Base-by-base conservation (phyloP, 2,113 vertebrate species). In the Leucoraja erinaceus region DNA sequence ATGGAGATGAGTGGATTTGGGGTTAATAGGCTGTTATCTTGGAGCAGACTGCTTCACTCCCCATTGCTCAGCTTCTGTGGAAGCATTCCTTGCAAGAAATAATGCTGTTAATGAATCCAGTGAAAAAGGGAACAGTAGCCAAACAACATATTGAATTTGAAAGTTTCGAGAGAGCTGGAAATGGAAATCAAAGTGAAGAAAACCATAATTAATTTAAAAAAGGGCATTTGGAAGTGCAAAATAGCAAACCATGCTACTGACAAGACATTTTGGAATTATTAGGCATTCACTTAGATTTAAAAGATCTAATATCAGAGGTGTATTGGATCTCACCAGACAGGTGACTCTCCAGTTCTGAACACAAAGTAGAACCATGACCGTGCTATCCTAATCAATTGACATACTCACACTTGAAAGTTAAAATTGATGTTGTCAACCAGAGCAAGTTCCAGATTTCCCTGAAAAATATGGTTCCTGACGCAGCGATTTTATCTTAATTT, bases 1-100 rank as follows among this genome's bases (percentile, higher is more conserved):
- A 97, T 97, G 95, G 95, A 95, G 95, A 94, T 94, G 95, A 95
- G 95, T 94, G 95, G 94, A 96, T 94, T 95, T 94, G 94, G 94
- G 94, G 92, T 93, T 94, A 93, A 91, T 91, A 54, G 93, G 94
- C 94, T 95, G 93, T 70, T 96, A 95, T 95, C 96, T 97, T 94
- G 94, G 75, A 96, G 96, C 96, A 96, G 96, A 97, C 96, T 95
- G 94, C 94, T 74, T 54, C 66, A 74, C 38, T 91, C 68, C 81
- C 68, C 66, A 72, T 91, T 54, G 66, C 66, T 91, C 38, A 72
- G 90, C 38, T 91, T 72, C 31, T 91, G 66, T 54, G 68, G 18
- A 72, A 91, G 33, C 20, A 72, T 91, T 68, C 54, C 63, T 14
- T 72, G 10, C 22, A 91, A 91, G 68, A 54, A 72, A 72, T 9